Evolutionary conservation across 2,797 vertebrate genomes (phyloP), one percentile per base, ranked within the genome.

Genomic region (Rhodeus uyekii): DNA sequence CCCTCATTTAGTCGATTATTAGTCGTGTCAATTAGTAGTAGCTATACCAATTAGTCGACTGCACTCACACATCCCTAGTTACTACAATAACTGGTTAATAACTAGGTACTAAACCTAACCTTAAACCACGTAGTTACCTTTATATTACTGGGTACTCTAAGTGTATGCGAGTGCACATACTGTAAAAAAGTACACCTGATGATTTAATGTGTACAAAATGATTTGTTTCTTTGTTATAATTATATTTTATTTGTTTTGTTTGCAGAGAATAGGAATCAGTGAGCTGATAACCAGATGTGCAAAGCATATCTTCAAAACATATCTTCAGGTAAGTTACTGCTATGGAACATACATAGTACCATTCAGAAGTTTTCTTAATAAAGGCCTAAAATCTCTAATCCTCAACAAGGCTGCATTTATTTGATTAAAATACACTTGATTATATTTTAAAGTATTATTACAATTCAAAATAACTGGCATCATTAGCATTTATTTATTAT

Each of bases 291-390:
- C 98, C 72, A 96, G 98, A 83, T 98, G 98, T 71, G 96, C 98
- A 76, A 99, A 99, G 90, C 98, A 99, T 89, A 96, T 99, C 93
- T 99, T 99, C 92, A 99, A 98, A 94, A 98, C 97, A 0, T 99
- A 99, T 91, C 96, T 99, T 79, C 98, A 99, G 98, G 98, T 99
- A 88, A 85, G 83, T 44, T 16, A 3, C 14, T 27, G 22, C 27
- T 42, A 16, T 39, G 8, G 67, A 46, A 18, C 44, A 46, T 46
- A 13, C 42, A n/a, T 34, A 24, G 4, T 38, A 55, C 34, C 24
- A 1, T 34, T 34, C 19, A 34, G 32, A 50, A 14, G 4, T 32
- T 69, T 71, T 5, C 0, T 22, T 12, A 19, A 32, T 48, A 34
- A 63, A 63, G 0, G n/a, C n/a, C n/a, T n/a, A n/a, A 34, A 63